Base-by-base conservation (phyloP, 2,113 vertebrate genomes). In the Pseudolaguvia tuberculata region DNA sequence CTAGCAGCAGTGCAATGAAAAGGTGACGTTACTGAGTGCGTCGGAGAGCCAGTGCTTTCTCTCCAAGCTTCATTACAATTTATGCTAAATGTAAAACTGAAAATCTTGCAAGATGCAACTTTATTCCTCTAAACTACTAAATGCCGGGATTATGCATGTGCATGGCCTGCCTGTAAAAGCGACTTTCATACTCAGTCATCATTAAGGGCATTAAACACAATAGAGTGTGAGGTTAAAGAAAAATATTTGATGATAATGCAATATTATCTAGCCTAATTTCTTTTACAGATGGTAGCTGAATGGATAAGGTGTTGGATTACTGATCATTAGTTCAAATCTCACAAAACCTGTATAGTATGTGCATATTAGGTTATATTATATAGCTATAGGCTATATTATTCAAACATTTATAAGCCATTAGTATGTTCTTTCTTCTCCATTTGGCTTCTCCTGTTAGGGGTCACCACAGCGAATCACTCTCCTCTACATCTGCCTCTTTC, bases 21-120 rank as follows among this genome's bases (percentile, higher is more conserved):
- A 86, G 85, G 86, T 87, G 88, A 88, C 85, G 87, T 87, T 85
- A 88, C 53, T 55, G 73, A 68, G 71, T 79, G 76, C 77, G 77
- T 73, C 82, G 68, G 78, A 83, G 42, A 51, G 13, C 20, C 25
- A 5, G 73, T 8, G 13, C 52, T 67, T 58, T 68, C 39, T 65
- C 45, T 35, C 17, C 31, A 23, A 18, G 3, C 1, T 12, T 4
- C 21, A 47, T 14, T 31, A 39, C 39, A 42, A 48, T 35, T 12
- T 17, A 7, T 31, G 56, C 27, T 12, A 52, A 68, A 48, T 29
- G 13, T 6, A 50, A 50, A 50, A 50, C 25, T 13, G 48, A 25
- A 73, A 39, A 29, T 21, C 12, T 18, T 5, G 31, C 20, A n/a
- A 31, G 18, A 8, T 45, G 20, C 59, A 62, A 25, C 31, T n/a